These are phyloP conservation scores for Poecilia picta DNA, from an alignment of 2,797 vertebrate species.

Conservation along the genomic window DNA sequence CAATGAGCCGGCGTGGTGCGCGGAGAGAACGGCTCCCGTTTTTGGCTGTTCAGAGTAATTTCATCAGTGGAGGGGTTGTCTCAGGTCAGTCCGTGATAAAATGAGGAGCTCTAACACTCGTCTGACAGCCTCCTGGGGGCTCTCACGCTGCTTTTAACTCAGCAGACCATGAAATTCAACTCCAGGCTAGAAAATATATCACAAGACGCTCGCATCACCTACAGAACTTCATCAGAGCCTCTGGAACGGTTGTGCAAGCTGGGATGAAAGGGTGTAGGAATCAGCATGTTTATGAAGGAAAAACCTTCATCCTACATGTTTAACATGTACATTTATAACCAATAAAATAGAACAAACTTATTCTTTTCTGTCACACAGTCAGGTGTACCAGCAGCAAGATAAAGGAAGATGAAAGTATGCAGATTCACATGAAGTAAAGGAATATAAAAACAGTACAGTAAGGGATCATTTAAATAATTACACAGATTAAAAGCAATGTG, in stretches of 20 bases:
- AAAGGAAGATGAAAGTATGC: background rate
- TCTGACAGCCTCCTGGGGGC: constrained; percentile 58
- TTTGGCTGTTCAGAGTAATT: constrained; percentile 61
- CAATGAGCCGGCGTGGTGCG: constrained; percentile 48
- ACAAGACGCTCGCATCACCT: constrained; percentile 27
- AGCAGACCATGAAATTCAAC: constrained; percentile 71
- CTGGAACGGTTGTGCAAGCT: constrained; percentile 25
- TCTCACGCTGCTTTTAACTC: constrained; percentile 67
- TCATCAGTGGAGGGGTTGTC: constrained; percentile 59
- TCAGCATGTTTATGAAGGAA: background rate
- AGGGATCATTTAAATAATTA: background rate
- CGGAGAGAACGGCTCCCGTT: constrained; percentile 40
- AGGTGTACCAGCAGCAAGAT: background rate
- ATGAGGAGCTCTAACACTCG: constrained; percentile 56
- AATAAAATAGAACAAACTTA: background rate
- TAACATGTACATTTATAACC: background rate
- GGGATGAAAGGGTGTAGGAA: background rate
- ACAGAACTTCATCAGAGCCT: constrained; percentile 22
- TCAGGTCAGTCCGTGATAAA: constrained; percentile 74
- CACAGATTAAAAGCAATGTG: too few species aligned
- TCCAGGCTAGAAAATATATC: constrained; percentile 61
- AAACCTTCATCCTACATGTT: background rate
- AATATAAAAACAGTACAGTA: background rate
- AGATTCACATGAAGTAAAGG: background rate
- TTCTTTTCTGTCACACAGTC: background rate